Base-by-base conservation (phyloP, 2,113 vertebrate genomes). In the Oncorhynchus kisutch region DNA sequence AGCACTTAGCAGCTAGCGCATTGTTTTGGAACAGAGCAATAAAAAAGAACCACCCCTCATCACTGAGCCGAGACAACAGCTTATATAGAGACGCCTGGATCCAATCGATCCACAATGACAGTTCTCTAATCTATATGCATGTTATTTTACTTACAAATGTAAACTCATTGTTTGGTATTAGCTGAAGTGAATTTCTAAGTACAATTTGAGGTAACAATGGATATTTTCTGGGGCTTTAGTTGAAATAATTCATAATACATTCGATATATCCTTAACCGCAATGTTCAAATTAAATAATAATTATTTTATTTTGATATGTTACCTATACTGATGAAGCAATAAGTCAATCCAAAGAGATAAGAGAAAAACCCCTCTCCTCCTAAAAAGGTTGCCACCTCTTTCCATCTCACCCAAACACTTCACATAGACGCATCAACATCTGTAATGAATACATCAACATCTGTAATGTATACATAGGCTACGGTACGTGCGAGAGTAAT, bases 31-130 rank as follows among this genome's bases (percentile, higher is more conserved):
- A 64, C 16, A 31, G 69, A 54, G 67, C 64, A 80, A 74, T 76
- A 73, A 76, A 81, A 82, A 82, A 73, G 74, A n/a, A 78, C 72
- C 68, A 73, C 60, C 70, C 68, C 67, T 76, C 73, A 25, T 57
- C 75, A 45, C 67, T 76, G 75, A 86, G 62, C 73, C 27, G 67
- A 80, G 87, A 74, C 18, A 78, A 74, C 69, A 80, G 74, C 70
- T 84, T 69, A 80, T 64, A 66, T 76, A 75, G 73, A 54, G 25
- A 54, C 48, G 72, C 80, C 72, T 77, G 62, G 72, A 70, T 67
- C 69, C 72, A 75, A 70, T 73, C 64, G 59, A 75, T 72, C 69
- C 71, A 70, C 67, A 11, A 22, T 60, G 48, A 67, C 69, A 45
- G 22, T 75, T 75, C 6, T 29, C 16, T 29, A 22, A 71, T 66